These are phyloP conservation scores for Tenodera sinensis DNA, from an alignment of 2,888 invertebrate genomes.

Conservation along the genomic window DNA sequence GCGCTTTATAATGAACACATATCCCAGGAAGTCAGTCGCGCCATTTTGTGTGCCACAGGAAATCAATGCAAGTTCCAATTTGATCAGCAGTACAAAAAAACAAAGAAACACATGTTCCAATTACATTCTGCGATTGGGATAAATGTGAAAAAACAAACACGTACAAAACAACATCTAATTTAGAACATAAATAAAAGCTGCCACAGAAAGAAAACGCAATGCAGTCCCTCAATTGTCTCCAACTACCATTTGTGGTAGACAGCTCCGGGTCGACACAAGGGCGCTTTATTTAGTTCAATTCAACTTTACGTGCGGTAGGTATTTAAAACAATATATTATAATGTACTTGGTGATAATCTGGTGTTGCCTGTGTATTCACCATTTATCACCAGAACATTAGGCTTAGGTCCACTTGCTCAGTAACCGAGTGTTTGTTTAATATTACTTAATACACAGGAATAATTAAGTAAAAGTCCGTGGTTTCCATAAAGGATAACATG, in stretches of 20 bases:
- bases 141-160: neutral
- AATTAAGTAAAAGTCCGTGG: too few species aligned
- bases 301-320: neutral
- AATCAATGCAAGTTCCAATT: neutral
- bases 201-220: neutral
- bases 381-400: too few species aligned
- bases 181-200: neutral
- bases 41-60: neutral
- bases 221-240: too few species aligned
- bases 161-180: neutral
- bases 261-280: too few species aligned
- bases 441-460: too few species aligned
- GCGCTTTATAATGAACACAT: neutral
- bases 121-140: neutral
- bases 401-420: too few species aligned
- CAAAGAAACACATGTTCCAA: neutral
- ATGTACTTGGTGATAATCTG: too few species aligned
- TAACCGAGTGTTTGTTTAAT: too few species aligned
- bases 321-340: neutral
- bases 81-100: neutral
- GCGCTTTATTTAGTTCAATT: neutral
- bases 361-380: too few species aligned
- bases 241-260: neutral
- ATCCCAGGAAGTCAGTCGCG: neutral
- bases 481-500: too few species aligned